Base-by-base conservation (phyloP, 2,888 invertebrate species). In the Dicycla oo region DNA sequence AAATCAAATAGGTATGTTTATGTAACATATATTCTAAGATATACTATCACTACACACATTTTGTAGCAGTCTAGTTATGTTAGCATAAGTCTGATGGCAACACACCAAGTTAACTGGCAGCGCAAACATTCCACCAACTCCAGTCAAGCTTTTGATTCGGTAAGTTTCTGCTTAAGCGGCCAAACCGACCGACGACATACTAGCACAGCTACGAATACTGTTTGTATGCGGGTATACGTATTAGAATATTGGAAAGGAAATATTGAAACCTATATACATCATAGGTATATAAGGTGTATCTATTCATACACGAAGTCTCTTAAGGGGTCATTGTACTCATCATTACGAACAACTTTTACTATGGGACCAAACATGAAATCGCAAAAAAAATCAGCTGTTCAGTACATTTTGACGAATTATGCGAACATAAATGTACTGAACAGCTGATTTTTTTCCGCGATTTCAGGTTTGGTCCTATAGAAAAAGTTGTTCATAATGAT, bases 121-220 rank as follows among this genome's bases (percentile, higher is more conserved):
- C 88, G 87, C 89, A 90, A 93, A 92, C 91, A 92, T 90, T 90
- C 88, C 86, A 68, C 81, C 83, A 91, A 91, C 88, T 92, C 78
- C 78, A 89, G 89, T 89, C 87, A 87, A 84, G 91, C 91, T 90
- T 91, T 91, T 90, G 91, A 93, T 92, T 92, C 89, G 82, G 88
- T 81, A 92, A 93, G 92, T 93, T 93, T 90, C 90, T 86, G 88
- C 87, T 87, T 87, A 87, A 89, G 87, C 85, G 88, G 88, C 88
- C 84, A 86, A 86, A 80, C 88, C 80, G 78, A 88, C 85, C 81
- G 76, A 87, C 81, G 82, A 81, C 76, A 80, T 74, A 77, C 83
- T 85, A 78, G 84, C 73, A 81, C 74, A 84, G 83, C 76, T 79
- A 70, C 71, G 75, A 81, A 77, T 78, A 64, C 66, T 62, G 30